A percentile compares a stretch with the other conserved stretches of the same genome.
Conservation (phyloP, 2,113 vertebrate genomes). For the Thinocorus orbignyianus region DNA sequence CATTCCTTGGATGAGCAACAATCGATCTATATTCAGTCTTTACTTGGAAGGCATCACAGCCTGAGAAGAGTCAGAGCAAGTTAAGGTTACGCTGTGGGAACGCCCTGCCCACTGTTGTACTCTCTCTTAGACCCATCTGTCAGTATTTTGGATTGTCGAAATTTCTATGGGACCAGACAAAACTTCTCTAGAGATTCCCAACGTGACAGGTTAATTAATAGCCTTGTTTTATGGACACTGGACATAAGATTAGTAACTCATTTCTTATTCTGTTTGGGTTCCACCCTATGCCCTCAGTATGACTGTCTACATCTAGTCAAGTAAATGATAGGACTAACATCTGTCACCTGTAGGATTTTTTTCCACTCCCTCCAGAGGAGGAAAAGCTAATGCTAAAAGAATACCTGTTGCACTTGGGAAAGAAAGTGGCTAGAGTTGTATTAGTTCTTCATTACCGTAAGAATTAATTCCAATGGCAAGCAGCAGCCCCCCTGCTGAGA, state of each 20-base stretch:
- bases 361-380: background rate
- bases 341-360: background rate
- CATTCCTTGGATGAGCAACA: background rate
- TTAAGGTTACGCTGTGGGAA: background rate
- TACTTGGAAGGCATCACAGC: background rate
- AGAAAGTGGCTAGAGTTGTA: background rate
- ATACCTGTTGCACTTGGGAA: background rate
- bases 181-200: background rate
- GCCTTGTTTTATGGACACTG: background rate
- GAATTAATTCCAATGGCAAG: background rate
- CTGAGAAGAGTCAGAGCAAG: background rate
- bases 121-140: background rate
- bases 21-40: background rate
- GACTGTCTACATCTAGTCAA: background rate
- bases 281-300: background rate
- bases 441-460: background rate
- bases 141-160: background rate
- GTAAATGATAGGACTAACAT: background rate
- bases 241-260: background rate
- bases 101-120: background rate
- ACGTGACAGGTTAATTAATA: conserved; percentile 10
- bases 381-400: background rate
- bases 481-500: background rate
- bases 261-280: background rate
- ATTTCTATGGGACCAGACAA: background rate